A percentile compares a stretch with the other conserved stretches of the same genome.
phyloP scores from a whole-genome alignment of 1,140 invertebrate species.

The Sarcophaga peregrina region DNA sequence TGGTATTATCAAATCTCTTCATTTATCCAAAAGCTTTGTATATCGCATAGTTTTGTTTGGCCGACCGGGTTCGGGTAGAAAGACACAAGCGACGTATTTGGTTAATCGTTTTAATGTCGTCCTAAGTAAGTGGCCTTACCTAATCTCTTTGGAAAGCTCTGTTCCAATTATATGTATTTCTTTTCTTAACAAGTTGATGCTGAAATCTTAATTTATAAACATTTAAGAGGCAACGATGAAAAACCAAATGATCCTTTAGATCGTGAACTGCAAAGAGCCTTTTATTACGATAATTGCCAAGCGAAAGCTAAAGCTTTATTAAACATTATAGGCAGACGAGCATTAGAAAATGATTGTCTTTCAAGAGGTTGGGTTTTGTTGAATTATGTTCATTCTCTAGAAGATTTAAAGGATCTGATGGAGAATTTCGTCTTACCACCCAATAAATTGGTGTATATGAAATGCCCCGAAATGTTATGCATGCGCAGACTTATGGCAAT shows the following conservation, averaged over 20 bases:
- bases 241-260: neutral
- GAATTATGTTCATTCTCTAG: constrained; percentile 57
- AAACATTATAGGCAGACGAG: constrained; percentile 50
- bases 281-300: constrained; percentile 49
- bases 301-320: constrained; percentile 52
- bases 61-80: constrained; percentile 55
- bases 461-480: constrained; percentile 54
- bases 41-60: constrained; percentile 59
- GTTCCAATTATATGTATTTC: neutral
- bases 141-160: neutral
- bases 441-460: constrained; percentile 57
- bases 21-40: constrained; percentile 52
- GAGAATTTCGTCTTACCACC: constrained; percentile 57
- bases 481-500: constrained; percentile 50
- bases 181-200: constrained; percentile 51
- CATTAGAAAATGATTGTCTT: constrained; percentile 56
- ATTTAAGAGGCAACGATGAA: constrained; percentile 45
- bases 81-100: constrained; percentile 52
- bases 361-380: constrained; percentile 57
- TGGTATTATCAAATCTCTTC: constrained; percentile 45
- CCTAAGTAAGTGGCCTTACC: constrained; percentile 43
- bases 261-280: constrained; percentile 52
- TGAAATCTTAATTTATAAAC: constrained; percentile 54
- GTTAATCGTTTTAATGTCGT: constrained; percentile 57
- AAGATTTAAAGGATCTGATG: constrained; percentile 58